Percentiles rank a stretch among this genome's conserved stretches.
Evolutionary conservation across 2,797 vertebrate species (phyloP).

Genomic region (Melanotaenia boesemani): DNA sequence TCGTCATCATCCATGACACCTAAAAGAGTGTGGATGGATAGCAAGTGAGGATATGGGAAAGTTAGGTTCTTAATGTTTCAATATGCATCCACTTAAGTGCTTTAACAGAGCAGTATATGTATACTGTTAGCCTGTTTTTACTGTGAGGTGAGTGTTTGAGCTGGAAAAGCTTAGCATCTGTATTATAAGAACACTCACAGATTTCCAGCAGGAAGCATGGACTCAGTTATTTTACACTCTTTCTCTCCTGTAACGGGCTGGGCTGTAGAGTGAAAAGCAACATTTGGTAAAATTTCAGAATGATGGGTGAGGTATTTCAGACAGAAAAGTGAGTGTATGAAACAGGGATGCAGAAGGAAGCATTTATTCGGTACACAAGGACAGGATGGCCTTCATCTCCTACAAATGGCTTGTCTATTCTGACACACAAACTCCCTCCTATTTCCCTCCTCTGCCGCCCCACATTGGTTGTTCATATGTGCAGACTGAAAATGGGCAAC

Average conservation of each 20-base stretch:
- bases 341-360: slow-evolving; percentile 12
- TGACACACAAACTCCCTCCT: slow-evolving; percentile 59
- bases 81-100: neutral
- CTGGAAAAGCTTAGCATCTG: slow-evolving; percentile 6
- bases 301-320: neutral
- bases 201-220: slow-evolving; percentile 78
- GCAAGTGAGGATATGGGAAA: slow-evolving; percentile 5
- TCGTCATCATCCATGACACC: slow-evolving; percentile 99
- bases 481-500: slow-evolving; percentile 44
- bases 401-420: slow-evolving; percentile 43
- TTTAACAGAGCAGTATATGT: neutral
- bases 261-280: slow-evolving; percentile 67
- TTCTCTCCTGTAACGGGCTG: slow-evolving; percentile 58
- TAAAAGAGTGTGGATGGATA: slow-evolving; percentile 63
- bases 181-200: slow-evolving; percentile 69
- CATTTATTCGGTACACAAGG: slow-evolving; percentile 34
- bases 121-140: slow-evolving; percentile 3
- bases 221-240: slow-evolving; percentile 77
- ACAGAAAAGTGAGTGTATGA: slow-evolving; percentile 12
- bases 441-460: slow-evolving; percentile 52
- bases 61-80: neutral
- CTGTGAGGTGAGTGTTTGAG: neutral
- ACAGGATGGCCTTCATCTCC: slow-evolving; percentile 59
- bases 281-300: slow-evolving; percentile 40
- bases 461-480: slow-evolving; percentile 53